These are phyloP conservation scores for Drosophila eugracilis DNA, from an alignment of 1,140 invertebrate species.

Conservation along the genomic window DNA sequence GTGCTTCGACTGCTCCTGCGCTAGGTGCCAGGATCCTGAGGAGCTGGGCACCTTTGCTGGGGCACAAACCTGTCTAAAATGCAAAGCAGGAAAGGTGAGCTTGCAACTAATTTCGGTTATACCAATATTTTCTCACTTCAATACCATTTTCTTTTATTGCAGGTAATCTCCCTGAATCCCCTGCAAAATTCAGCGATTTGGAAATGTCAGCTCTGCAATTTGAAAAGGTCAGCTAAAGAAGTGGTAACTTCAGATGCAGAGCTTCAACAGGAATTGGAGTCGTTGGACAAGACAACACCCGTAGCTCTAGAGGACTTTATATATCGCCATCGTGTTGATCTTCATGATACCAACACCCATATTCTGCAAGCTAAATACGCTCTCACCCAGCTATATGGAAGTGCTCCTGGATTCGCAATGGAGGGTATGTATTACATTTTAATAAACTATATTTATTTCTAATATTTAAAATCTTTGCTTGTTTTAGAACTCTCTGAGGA, in stretches of 20 bases:
- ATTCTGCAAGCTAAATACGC: slow-evolving; percentile 89
- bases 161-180: slow-evolving; percentile 87
- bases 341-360: slow-evolving; percentile 88
- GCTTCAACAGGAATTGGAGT: slow-evolving; percentile 87
- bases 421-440: slow-evolving; percentile 85
- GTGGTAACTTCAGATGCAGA: slow-evolving; percentile 87
- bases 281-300: slow-evolving; percentile 86
- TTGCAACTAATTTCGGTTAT: too few species aligned
- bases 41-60: slow-evolving; percentile 88
- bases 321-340: slow-evolving; percentile 86
- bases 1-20: slow-evolving; percentile 88
- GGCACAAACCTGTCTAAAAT: slow-evolving; percentile 87
- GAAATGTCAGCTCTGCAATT: slow-evolving; percentile 88
- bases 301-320: slow-evolving; percentile 88
- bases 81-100: slow-evolving; percentile 85
- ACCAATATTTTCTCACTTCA: not conserved
- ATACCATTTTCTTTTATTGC: not conserved
- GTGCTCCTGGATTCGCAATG: slow-evolving; percentile 86
- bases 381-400: slow-evolving; percentile 88
- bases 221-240: slow-evolving; percentile 86
- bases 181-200: slow-evolving; percentile 87
- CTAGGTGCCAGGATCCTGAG: slow-evolving; percentile 88
- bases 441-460: not conserved
- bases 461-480: too few species aligned
- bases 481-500: slow-evolving; percentile 86